Base-by-base conservation (phyloP, 1,140 invertebrate species). In the Pomphorhynchus laevis region DNA sequence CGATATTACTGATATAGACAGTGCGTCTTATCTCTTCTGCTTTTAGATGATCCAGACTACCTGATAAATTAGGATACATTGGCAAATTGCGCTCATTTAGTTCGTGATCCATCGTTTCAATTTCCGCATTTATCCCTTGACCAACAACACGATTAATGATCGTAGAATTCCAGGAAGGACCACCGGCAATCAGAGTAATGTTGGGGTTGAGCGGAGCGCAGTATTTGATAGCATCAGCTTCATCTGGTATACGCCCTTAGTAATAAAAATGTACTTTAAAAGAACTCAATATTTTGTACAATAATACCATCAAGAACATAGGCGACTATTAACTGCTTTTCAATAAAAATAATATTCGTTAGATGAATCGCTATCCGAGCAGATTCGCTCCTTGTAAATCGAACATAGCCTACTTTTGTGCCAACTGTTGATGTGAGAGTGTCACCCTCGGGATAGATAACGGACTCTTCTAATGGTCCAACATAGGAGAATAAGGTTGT, bases 241-340 rank as follows among this genome's bases (percentile, higher is more conserved):
- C 41, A 14, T 43, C 37, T 34, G 41, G 41, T 34, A 43, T 43
- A 9, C n/a, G n/a, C n/a, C n/a, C n/a, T n/a, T n/a, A n/a, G n/a
- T n/a, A n/a, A n/a, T n/a, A n/a, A n/a, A n/a, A n/a, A n/a, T n/a
- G n/a, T n/a, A n/a, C n/a, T n/a, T n/a, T n/a, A n/a, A n/a, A n/a
- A n/a, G n/a, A n/a, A n/a, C n/a, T n/a, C 16, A 14, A 38, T 24
- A 22, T n/a, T 35, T 22, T 17, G 16, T 34, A 5, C 32, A 41
- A 9, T 23, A 35, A 11, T 23, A 37, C 9, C 24, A 25, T 5
- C 16, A 16, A 3, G 33, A 25, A 43, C 41, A 18, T 35, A 17
- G 25, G 29, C 22, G 17, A 23, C 17, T 8, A 43, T n/a, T 21
- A 43, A 24, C 34, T 27, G 36, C 3, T 34, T 35, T 20, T 38